Base-by-base conservation (phyloP, 2,888 invertebrate species). In the Osmoderma eremita region DNA sequence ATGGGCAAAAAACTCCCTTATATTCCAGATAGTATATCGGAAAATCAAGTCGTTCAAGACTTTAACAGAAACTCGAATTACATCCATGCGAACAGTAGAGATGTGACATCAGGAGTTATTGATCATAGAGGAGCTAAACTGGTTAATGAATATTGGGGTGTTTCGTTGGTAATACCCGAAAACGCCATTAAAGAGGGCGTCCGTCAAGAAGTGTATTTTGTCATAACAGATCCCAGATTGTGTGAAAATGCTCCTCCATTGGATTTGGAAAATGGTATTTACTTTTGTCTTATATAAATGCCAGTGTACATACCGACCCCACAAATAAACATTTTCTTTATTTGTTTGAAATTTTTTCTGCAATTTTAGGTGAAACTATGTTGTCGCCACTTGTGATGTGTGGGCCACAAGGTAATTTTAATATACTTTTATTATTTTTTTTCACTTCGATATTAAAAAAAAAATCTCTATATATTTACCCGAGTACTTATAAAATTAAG, bases 311-410 rank as follows among this genome's bases (percentile, higher is more conserved):
- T 75, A 74, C 75, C 24, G 4, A 45, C 53, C 51, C 64, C 50
- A 66, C 30, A 49, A 42, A 66, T 49, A 18, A 58, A 62, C 48
- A 45, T 69, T 38, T 72, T 67, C 73, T 73, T 81, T 5, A 80
- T 41, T 17, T 69, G 45, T 58, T 54, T 65, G 53, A 48, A 62
- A 64, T 66, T 66, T 67, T 65, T n/a, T 56, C 30, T 65, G 18
- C 56, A 49, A 42, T 65, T 64, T 6, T 81, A 95, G 95, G 96
- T 88, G 97, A 97, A 87, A 93, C 94, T 71, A 90, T 97, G 87
- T 87, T 97, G 76, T 95, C 95, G 77, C 97, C 97, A 68, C 86
- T 97, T 77, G 96, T 97, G 78, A 95, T 97, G 93, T 97, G 97
- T 85, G 97, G 97, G 69, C 97, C 97, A 20, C 95, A 95, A 84